Evolutionary conservation across 1,140 invertebrate genomes (phyloP), one percentile per base, ranked within the genome.

Genomic region (Hypothenemus hampei): DNA sequence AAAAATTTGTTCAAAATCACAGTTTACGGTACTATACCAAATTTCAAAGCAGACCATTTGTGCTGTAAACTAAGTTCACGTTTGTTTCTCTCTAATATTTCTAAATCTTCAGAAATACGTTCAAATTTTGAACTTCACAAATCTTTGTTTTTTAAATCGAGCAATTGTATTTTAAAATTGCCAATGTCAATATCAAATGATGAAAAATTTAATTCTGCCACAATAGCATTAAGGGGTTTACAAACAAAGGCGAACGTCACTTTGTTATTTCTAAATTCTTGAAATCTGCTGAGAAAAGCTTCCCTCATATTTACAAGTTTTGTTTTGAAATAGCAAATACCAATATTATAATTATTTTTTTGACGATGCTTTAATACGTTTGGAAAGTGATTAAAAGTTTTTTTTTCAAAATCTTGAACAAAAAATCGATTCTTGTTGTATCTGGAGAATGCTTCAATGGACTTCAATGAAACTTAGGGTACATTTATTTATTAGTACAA

Each of bases 211-310:
- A 61, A 55, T 43, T 63, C 52, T 24, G 57, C 63, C 41, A 45
- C 36, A 57, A 49, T 64, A 64, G 59, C 60, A 52, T 65, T 65
- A 40, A 65, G 53, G 60, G 58, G 63, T 58, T 59, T 65, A 62
- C 53, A 33, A 22, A 65, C 49, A 41, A 67, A 65, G 37, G 60
- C 57, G 55, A 65, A 43, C 53, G 60, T 65, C 37, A 47, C 45
- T 59, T 44, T 60, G 52, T 57, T 62, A 26, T 44, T 61, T 65
- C 60, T 67, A 50, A 66, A 61, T 61, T 64, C 31, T 23, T 47
- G 15, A 57, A 62, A 62, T 44, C 57, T 46, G 10, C 59, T 40
- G 62, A 37, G 51, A 60, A 66, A 65, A 62, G 44, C 60, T 58
- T 62, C 57, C 56, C 58, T 58, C 31, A 65, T 65, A 52, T 60